phyloP scores from a whole-genome alignment of 2,888 invertebrate genomes.

The Neoitamus cyanurus region DNA sequence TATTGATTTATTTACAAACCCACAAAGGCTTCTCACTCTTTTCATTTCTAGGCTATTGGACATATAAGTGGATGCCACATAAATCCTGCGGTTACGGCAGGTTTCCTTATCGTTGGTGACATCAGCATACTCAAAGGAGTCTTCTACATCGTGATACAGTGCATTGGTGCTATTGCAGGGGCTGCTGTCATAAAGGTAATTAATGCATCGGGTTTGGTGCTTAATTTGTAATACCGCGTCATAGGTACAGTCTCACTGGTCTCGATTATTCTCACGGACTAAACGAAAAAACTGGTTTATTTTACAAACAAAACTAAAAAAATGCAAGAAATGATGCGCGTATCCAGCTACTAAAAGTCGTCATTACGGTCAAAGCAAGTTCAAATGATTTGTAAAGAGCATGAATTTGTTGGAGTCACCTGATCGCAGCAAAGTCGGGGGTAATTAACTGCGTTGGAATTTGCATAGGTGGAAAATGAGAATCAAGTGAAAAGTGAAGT shows the following conservation, averaged over 20 bases:
- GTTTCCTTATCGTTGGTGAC: slow-evolving; percentile 83
- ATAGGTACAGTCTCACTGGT: background rate
- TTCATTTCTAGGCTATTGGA: slow-evolving; percentile 75
- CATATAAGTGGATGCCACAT: slow-evolving; percentile 92
- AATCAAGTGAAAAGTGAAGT: background rate
- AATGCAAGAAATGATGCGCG: slow-evolving; percentile 3
- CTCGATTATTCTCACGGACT: background rate
- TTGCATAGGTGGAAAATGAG: background rate
- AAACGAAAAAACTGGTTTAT: background rate
- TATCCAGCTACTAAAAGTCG: background rate
- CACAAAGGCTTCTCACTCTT: slow-evolving; percentile 34
- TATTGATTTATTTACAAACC: background rate
- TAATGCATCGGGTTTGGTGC: background rate
- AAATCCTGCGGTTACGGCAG: slow-evolving; percentile 91
- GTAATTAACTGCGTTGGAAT: slow-evolving; percentile 1
- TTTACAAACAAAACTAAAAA: background rate
- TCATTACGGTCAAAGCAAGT: slow-evolving; percentile 12
- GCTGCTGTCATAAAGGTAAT: slow-evolving; percentile 79
- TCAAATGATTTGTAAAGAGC: background rate
- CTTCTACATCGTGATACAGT: slow-evolving; percentile 84
- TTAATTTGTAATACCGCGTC: background rate
- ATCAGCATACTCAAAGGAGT: slow-evolving; percentile 81
- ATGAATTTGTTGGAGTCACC: background rate
- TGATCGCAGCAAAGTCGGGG: background rate
- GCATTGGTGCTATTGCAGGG: slow-evolving; percentile 83